Evolutionary conservation across 2,113 vertebrate species (phyloP).

Genomic region (Numida meleagris): DNA sequence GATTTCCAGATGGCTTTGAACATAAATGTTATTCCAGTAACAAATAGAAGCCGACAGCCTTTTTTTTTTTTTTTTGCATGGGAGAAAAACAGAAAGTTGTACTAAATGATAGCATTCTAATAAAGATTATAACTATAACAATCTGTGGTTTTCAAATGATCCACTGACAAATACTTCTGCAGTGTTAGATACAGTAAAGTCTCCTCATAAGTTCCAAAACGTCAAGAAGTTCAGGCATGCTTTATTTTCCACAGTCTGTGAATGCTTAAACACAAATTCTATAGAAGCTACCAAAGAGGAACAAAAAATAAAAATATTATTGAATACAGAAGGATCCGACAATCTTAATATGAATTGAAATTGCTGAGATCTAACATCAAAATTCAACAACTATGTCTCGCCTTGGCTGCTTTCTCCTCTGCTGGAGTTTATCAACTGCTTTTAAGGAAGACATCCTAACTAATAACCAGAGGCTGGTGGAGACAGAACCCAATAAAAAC

Average conservation of each 20-base stretch:
- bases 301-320: neutral
- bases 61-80: neutral
- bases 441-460: neutral
- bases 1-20: neutral
- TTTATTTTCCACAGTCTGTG: neutral
- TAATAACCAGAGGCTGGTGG: neutral
- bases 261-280: neutral
- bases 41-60: neutral
- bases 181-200: neutral
- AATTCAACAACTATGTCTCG: neutral
- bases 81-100: neutral
- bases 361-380: neutral
- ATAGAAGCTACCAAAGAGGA: neutral
- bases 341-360: neutral
- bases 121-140: neutral
- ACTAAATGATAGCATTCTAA: neutral
- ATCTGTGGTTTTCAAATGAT: neutral
- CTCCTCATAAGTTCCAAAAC: neutral
- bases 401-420: neutral
- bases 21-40: neutral
- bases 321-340: neutral
- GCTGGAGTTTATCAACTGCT: neutral
- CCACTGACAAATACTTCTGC: neutral
- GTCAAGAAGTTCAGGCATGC: neutral
- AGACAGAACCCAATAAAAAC: neutral